Percentiles rank a stretch among this genome's conserved stretches.
phyloP scores from a whole-genome alignment of 2,797 vertebrate species.

The Pampus argenteus region DNA sequence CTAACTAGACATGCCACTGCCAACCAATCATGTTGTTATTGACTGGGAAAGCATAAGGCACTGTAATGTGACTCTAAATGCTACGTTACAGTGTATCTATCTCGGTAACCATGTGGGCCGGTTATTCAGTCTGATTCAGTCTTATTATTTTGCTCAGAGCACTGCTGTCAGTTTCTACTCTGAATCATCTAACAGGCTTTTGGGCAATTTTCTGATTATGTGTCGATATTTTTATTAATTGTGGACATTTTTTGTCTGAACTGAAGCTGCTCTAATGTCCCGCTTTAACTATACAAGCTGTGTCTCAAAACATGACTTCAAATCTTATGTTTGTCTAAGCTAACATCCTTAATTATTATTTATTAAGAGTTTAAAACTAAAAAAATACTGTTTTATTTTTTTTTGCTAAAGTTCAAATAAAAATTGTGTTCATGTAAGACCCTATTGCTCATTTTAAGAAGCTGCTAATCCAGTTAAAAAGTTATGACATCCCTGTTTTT shows the following conservation, averaged over 20 bases:
- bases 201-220: slow-evolving; percentile 22
- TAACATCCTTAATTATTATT: too few species aligned
- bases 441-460: too few species aligned
- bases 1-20: slow-evolving; percentile 79
- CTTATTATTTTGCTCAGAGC: slow-evolving; percentile 49
- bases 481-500: not conserved
- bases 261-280: too few species aligned
- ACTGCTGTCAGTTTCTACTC: slow-evolving; percentile 33
- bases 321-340: too few species aligned
- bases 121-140: slow-evolving; percentile 44
- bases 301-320: too few species aligned
- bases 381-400: too few species aligned
- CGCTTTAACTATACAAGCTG: not conserved
- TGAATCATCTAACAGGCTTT: slow-evolving; percentile 26
- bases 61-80: slow-evolving; percentile 77
- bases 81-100: slow-evolving; percentile 55
- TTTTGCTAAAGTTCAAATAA: too few species aligned
- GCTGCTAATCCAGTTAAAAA: not conserved
- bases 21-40: slow-evolving; percentile 79
- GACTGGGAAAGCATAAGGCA: slow-evolving; percentile 67
- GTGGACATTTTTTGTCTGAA: not conserved
- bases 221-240: slow-evolving; percentile 38
- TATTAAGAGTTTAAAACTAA: too few species aligned
- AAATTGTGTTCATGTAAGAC: too few species aligned
- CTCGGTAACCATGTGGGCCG: slow-evolving; percentile 55